These are phyloP conservation scores for Upupa epops DNA, from an alignment of 2,113 vertebrate species.

Conservation along the genomic window DNA sequence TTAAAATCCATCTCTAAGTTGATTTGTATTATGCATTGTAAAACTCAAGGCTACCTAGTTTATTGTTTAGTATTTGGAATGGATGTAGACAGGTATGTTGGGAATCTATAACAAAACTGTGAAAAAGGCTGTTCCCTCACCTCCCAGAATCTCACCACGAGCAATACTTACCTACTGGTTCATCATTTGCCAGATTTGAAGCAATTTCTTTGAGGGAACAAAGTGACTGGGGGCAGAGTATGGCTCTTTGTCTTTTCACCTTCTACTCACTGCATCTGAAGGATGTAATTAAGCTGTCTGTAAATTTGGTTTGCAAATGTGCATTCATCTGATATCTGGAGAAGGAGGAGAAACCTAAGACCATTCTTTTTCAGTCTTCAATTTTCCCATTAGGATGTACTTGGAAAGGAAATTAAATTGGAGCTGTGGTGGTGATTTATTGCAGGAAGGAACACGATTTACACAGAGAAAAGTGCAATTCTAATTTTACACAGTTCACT, in stretches of 20 bases:
- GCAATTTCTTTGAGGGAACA: background rate
- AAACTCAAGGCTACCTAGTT: background rate
- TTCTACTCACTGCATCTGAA: background rate
- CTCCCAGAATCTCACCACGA: background rate
- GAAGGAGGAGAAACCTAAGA: background rate
- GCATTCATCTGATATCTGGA: background rate
- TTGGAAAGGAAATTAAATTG: constrained; percentile 54
- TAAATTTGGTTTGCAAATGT: constrained; percentile 39
- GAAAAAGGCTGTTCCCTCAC: background rate
- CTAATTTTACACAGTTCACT: constrained; percentile 65
- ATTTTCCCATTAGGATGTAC: constrained; percentile 47
- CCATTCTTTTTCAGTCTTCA: constrained; percentile 4
- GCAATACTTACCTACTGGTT: background rate
- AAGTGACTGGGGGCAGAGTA: background rate
- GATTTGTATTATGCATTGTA: background rate
- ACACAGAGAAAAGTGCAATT: constrained; percentile 42
- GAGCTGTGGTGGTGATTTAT: constrained; percentile 53
- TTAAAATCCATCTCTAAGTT: background rate
- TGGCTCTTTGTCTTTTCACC: background rate
- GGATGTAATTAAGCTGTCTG: background rate
- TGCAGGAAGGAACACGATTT: constrained; percentile 31
- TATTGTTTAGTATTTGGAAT: background rate
- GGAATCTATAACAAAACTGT: background rate
- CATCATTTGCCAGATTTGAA: background rate
- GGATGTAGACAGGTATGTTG: background rate